Evolutionary conservation across 2,113 vertebrate species (phyloP).

Genomic region (Oncorhynchus masou): DNA sequence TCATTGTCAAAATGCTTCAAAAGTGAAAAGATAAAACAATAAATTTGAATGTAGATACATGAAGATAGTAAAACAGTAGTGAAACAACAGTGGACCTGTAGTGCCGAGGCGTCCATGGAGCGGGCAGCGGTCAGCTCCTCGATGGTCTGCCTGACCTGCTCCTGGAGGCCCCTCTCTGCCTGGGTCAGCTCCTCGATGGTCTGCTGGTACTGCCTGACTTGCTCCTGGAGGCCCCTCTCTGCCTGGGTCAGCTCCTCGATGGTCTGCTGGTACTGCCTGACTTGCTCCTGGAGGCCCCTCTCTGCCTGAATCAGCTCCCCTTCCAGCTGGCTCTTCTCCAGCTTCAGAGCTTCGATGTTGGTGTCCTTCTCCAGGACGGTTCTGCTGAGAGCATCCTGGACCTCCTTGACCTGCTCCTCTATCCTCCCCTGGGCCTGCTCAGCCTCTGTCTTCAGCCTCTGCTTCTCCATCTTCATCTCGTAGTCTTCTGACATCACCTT

Average conservation of each 20-base stretch:
- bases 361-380: too few relatives aligned
- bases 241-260: slow-evolving; percentile 3
- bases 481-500: slow-evolving; percentile 75
- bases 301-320: slow-evolving; percentile 75
- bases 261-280: too few relatives aligned
- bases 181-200: too few relatives aligned
- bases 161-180: too few relatives aligned
- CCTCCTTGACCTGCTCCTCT: slow-evolving; percentile 78
- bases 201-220: slow-evolving; percentile 78
- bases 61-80: too few relatives aligned
- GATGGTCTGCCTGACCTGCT: too few relatives aligned
- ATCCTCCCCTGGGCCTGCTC: slow-evolving; percentile 36
- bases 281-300: slow-evolving; percentile 75
- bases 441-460: slow-evolving; percentile 65
- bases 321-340: slow-evolving; percentile 84
- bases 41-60: too few relatives aligned
- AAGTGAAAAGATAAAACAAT: too few relatives aligned
- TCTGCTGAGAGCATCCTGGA: slow-evolving; percentile 66
- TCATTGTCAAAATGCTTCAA: too few relatives aligned
- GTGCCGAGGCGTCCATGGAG: slow-evolving; percentile 73
- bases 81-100: slow-evolving; percentile 30
- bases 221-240: slow-evolving; percentile 75
- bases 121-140: slow-evolving; percentile 76
- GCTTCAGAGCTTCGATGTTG: slow-evolving; percentile 80
- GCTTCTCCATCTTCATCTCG: slow-evolving; percentile 82